Percentiles rank a stretch among this genome's conserved stretches.
These are phyloP conservation scores for Ianthella basta DNA, from an alignment of 37 sponge, comb jelly and placozoan genomes.

Conservation along the genomic window DNA sequence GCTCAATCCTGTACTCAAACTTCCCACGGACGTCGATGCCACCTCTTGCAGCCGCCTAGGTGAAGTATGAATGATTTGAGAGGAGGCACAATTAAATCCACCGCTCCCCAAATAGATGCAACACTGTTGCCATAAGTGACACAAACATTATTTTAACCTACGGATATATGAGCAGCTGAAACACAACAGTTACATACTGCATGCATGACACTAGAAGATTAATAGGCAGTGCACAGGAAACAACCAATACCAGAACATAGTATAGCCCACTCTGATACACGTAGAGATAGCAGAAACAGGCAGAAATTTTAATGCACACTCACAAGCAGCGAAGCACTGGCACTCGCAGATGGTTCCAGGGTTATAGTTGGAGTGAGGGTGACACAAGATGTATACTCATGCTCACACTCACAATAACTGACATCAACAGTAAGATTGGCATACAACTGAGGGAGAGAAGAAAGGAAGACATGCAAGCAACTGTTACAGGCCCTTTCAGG, in stretches of 20 bases:
- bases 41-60: background rate
- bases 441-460: background rate
- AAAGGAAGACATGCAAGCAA: too few relatives aligned
- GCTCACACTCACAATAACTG: slow-evolving; percentile 17
- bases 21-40: slow-evolving; percentile 23
- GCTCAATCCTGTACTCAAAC: slow-evolving; percentile 22
- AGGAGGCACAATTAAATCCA: too few relatives aligned
- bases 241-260: too few relatives aligned
- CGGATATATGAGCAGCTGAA: too few relatives aligned
- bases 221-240: too few relatives aligned
- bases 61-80: background rate
- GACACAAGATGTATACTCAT: slow-evolving; percentile 15
- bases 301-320: background rate
- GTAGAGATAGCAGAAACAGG: background rate
- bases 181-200: too few relatives aligned
- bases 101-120: too few relatives aligned
- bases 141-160: too few relatives aligned
- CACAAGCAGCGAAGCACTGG: slow-evolving; percentile 1
- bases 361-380: slow-evolving; percentile 15
- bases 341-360: background rate
- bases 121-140: too few relatives aligned
- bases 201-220: too few relatives aligned
- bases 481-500: too few relatives aligned
- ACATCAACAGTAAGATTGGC: background rate
- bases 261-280: background rate